Evolutionary conservation across 2,797 vertebrate genomes (phyloP), one percentile per base, ranked within the genome.

Genomic region (Tarsius wallacei): DNA sequence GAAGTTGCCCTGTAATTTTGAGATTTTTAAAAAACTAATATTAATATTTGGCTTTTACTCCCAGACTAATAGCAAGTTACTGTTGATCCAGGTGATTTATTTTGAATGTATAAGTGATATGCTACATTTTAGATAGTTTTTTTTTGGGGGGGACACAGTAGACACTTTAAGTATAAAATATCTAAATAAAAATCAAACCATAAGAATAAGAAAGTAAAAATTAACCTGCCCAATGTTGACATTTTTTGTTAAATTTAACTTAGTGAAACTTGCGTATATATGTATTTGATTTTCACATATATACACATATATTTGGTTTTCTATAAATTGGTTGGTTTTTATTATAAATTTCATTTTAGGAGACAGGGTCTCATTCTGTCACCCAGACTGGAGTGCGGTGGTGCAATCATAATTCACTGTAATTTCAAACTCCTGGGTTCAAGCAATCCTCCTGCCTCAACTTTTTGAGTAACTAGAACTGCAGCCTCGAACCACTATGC

Each of bases 1-100:
- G 94, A 97, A 85, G 95, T 98, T 96, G 93, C 84, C 33, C 73
- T 97, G 28, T 94, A 85, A 96, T 42, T 98, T 93, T 61, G 76
- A 7, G 0, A 11, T 81, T 71, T 71, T 47, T 80, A 93, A 93
- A 77, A n/a, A 59, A 78, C 78, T 89, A 57, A 95, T 97, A 82
- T 96, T 98, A 74, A 33, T 86, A 68, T 85, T 96, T 82, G 77
- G 28, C 14, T 87, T 97, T 84, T 96, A 31, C 83, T 93, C 7
- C 36, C 91, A 89, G 85, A 59, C 33, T 96, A 8, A 47, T 63
- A 87, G 49, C 92, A 11, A 74, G 42, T 94, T 97, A 70, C 57
- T 53, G 33, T 95, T 73, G 64, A 53, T 70, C 85, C 87, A 68
- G 8, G 74, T 77, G 88, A 93, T 71, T 97, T 83, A 63, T 70